These are phyloP conservation scores for Epiblema foenella DNA, from an alignment of 2,888 invertebrate species.

Conservation along the genomic window DNA sequence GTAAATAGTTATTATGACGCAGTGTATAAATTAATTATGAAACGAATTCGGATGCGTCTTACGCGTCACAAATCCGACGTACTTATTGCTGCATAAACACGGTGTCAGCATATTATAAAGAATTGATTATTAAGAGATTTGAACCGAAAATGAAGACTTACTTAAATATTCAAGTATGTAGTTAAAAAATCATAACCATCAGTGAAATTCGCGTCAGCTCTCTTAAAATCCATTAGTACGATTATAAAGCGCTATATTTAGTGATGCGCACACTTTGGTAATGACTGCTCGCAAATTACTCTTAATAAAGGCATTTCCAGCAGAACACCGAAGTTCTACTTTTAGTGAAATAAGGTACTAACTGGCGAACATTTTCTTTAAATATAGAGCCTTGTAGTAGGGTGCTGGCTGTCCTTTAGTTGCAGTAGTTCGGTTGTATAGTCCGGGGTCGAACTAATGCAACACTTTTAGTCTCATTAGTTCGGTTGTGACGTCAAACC, in stretches of 20 bases:
- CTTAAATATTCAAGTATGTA: not conserved
- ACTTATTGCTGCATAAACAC: too few species aligned
- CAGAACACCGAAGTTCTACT: not conserved
- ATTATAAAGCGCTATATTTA: conserved; percentile 46
- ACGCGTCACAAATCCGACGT: too few species aligned
- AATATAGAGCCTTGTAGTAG: not conserved
- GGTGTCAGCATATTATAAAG: too few species aligned
- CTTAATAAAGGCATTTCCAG: conserved; percentile 38
- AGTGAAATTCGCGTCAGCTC: conserved; percentile 31
- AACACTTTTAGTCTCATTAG: too few species aligned
- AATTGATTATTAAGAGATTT: not conserved
- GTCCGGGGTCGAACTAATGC: too few species aligned
- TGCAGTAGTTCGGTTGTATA: too few species aligned
- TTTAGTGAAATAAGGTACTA: not conserved
- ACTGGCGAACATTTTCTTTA: not conserved
- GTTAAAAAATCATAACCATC: not conserved
- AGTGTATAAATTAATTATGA: too few species aligned
- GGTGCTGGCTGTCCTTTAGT: too few species aligned
- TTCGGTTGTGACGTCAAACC: too few species aligned
- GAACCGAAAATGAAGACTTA: not conserved
- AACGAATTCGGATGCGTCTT: too few species aligned
- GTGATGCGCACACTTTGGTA: conserved; percentile 38
- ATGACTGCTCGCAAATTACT: conserved; percentile 40
- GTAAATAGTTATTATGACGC: too few species aligned
- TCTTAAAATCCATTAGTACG: conserved; percentile 37